Conservation (phyloP, 2,888 invertebrate species). For the Rhingia campestris region DNA sequence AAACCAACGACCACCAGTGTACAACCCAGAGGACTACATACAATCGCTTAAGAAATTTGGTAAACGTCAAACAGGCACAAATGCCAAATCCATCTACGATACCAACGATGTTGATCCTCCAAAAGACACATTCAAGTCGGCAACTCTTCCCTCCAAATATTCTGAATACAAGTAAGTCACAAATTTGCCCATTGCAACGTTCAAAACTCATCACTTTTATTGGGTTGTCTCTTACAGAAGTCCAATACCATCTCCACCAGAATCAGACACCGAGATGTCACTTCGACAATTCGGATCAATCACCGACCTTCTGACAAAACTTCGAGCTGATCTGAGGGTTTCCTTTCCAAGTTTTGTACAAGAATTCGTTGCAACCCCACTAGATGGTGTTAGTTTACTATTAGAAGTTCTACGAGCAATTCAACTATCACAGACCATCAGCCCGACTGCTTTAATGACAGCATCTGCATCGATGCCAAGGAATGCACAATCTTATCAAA, state of each 20-base stretch:
- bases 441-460: constrained; percentile 79
- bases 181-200: no score
- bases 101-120: constrained; percentile 76
- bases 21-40: constrained; percentile 95
- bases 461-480: constrained; percentile 82
- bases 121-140: constrained; percentile 79
- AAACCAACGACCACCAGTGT: constrained; percentile 93
- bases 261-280: constrained; percentile 91
- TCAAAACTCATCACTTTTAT: background rate
- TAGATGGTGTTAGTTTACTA: constrained; percentile 93
- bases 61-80: constrained; percentile 78
- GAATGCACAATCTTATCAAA: constrained; percentile 87
- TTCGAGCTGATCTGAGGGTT: constrained; percentile 92
- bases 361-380: constrained; percentile 94
- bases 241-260: constrained; percentile 86
- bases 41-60: constrained; percentile 92
- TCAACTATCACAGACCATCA: constrained; percentile 90
- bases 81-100: constrained; percentile 81
- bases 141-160: constrained; percentile 81
- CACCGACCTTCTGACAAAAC: constrained; percentile 92
- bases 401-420: constrained; percentile 93
- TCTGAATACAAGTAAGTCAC: constrained; percentile 81
- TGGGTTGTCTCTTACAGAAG: constrained; percentile 83
- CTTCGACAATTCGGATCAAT: constrained; percentile 93
- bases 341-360: constrained; percentile 97